Evolutionary conservation across 2,797 vertebrate genomes (phyloP), one percentile per base, ranked within the genome.

Genomic region (Loris lydekkerianus): DNA sequence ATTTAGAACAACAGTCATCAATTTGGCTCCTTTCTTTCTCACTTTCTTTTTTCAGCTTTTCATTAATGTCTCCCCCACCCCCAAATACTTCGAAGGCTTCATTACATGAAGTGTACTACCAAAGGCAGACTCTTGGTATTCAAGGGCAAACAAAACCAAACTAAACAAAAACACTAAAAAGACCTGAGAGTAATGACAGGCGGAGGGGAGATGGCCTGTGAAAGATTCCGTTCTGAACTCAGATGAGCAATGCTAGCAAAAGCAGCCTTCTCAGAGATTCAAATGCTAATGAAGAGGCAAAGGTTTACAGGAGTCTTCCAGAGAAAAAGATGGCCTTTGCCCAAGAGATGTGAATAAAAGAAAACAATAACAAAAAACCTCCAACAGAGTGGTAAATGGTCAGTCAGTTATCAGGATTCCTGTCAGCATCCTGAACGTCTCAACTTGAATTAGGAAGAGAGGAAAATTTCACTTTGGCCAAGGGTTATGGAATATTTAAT

Each of bases 1-100:
- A 98, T 99, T 99, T 98, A 99, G 98, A 99, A 98, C 98, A 98
- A 98, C 97, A 98, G 98, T 97, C 98, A 99, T 99, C 98, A 98
- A 97, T 98, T 98, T 61, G 69, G 96, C 96, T 98, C 98, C 98
- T 98, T 81, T 87, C 75, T 96, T 81, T 9, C 49, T 17, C 18
- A 75, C 0, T 25, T 10, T 34, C 18, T 85, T 7, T 94, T 60
- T 60, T 49, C 40, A 93, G 83, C 58, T 96, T 96, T 91, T 80
- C 63, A 72, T 34, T 14, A 92, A 80, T 40, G 81, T 2, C 1
- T 37, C 34, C 58, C 3, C n/a, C 18, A 3, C 34, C n/a, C 15
- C 3, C 37, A 46, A 93, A 77, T 46, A 49, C 17, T 95, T 81
- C 5, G 53, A 73, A 83, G 4, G 73, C 76, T 80, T 94, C 86